Evolutionary conservation across 2,888 invertebrate species (phyloP), one percentile per base, ranked within the genome.

Genomic region (Chymomyza fuscimana): DNA sequence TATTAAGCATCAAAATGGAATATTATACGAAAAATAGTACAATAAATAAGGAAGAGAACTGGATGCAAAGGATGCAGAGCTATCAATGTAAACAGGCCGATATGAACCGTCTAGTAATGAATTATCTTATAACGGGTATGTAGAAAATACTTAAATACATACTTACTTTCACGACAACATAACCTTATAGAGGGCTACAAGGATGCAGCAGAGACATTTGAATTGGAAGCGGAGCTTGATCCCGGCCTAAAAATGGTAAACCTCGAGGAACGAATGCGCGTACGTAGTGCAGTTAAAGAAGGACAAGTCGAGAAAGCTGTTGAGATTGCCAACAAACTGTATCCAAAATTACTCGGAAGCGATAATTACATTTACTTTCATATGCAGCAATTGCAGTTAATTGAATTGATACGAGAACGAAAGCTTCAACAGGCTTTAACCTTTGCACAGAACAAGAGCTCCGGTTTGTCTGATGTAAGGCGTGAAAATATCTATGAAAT

Each of bases 321-420:
- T 52, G 77, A 86, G 7, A 65, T 86, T 77, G 83, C 83, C 50
- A 76, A 70, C 5, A 72, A 75, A 29, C 29, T 83, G 0, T 86
- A 86, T 60, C 70, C 74, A 0, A 73, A 62, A 15, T 46, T 84
- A 9, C 84, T 74, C 4, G 82, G 79, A 59, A 72, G 75, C 61
- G 85, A 83, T n/a, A 83, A 86, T 54, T 88, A 86, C 46, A 84
- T 83, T 67, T 83, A 86, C 61, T 83, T 83, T 36, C 83, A 83
- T 70, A 83, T 83, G 83, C 83, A 83, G 50, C 83, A 83, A 58
- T 32, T 83, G 69, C 85, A 74, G 0, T 73, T 83, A 1, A 72
- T 83, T 29, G 83, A 83, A n/a, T 51, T 88, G 15, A 73, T 83
- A 3, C 75, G 75, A 0, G 67, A 77, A 46, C 64, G 84, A 5